phyloP scores from a whole-genome alignment of 2,888 invertebrate genomes.

The Creontiades dilutus region DNA sequence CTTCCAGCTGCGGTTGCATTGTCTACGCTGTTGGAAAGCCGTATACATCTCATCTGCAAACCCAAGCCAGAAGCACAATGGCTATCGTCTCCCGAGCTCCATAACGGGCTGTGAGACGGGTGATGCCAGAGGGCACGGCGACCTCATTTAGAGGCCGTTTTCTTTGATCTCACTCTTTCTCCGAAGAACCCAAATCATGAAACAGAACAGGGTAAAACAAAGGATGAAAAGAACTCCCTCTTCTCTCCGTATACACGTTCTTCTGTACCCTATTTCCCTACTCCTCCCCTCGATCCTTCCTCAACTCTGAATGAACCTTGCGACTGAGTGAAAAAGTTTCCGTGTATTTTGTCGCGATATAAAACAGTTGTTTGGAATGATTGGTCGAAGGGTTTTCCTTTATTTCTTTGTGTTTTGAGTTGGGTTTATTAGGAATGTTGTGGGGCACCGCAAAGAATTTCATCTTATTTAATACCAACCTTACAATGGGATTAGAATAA shows the following conservation, averaged over 20 bases:
- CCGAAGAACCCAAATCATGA: constrained; percentile 15
- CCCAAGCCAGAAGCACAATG: constrained; percentile 11
- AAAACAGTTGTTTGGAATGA: no score
- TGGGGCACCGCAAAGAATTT: no score
- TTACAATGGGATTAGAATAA: no score
- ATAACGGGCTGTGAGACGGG: neutral
- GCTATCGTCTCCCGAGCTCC: neutral
- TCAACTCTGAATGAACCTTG: no score
- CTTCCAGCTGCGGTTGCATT: neutral
- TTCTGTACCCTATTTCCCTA: neutral
- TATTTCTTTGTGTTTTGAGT: no score
- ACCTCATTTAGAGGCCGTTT: constrained; percentile 4
- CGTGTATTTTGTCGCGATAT: no score
- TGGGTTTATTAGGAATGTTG: no score
- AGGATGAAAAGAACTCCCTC: neutral
- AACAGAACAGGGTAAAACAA: constrained; percentile 10
- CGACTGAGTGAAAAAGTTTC: no score
- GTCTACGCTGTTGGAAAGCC: constrained; percentile 8
- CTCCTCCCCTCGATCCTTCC: no score
- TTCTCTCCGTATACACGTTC: neutral
- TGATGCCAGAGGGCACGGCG: constrained; percentile 20
- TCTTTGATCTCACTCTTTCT: constrained; percentile 14
- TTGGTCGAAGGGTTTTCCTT: no score
- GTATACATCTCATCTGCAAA: neutral
- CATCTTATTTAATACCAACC: no score